phyloP scores from a whole-genome alignment of 2,888 invertebrate species.

The Zelleria hepariella region DNA sequence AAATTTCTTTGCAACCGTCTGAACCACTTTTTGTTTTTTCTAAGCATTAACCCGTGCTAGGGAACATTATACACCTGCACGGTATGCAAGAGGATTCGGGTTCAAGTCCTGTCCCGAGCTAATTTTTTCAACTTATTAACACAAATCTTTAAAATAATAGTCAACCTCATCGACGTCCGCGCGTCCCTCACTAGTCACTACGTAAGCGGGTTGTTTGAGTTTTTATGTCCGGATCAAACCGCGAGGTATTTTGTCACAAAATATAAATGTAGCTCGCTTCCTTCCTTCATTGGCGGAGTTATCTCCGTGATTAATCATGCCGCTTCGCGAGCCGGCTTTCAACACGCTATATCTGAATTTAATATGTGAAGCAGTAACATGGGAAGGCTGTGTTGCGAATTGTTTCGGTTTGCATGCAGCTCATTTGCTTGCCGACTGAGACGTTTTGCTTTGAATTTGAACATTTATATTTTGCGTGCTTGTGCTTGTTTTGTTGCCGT shows the following conservation, averaged over 20 bases:
- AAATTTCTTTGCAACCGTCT: too few relatives aligned
- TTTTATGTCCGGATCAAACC: slow-evolving; percentile 70
- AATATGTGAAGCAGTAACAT: slow-evolving; percentile 7
- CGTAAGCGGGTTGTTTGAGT: slow-evolving; percentile 47
- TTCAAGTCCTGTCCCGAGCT: too few relatives aligned
- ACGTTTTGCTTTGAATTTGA: too few relatives aligned
- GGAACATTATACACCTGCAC: too few relatives aligned
- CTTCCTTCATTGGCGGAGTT: slow-evolving; percentile 67
- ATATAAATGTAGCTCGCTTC: slow-evolving; percentile 69
- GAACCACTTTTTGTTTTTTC: too few relatives aligned
- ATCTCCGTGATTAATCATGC: slow-evolving; percentile 66
- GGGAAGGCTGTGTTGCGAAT: neutral
- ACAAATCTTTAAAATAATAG: too few relatives aligned
- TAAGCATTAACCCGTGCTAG: too few relatives aligned
- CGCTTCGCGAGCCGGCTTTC: slow-evolving; percentile 37
- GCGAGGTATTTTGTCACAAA: slow-evolving; percentile 71
- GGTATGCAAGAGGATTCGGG: too few relatives aligned
- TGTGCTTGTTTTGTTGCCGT: too few relatives aligned
- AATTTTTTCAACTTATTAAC: too few relatives aligned
- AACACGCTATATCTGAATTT: slow-evolving; percentile 29
- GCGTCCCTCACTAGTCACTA: neutral
- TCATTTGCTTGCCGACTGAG: neutral
- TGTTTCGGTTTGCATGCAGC: neutral
- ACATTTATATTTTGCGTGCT: too few relatives aligned
- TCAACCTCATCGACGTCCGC: neutral